Evolutionary conservation across 1,140 invertebrate species (phyloP).

Genomic region (Drosophila lacteicornis): DNA sequence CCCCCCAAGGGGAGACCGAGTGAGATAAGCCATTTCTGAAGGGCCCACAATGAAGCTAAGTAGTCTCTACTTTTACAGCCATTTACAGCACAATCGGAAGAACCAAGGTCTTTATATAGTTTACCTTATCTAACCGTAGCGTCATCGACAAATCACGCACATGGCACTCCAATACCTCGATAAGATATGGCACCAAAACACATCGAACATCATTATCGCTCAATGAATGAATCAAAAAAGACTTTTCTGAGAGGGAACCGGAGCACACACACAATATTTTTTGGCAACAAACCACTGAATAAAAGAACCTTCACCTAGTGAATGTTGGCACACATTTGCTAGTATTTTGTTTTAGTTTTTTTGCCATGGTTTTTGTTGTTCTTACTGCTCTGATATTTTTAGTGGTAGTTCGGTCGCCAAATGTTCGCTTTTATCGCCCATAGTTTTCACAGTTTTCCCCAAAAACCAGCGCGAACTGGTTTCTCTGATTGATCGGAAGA

Average conservation of each 20-base stretch:
- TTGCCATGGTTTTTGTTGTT: conserved; percentile 9
- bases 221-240: conserved; percentile 47
- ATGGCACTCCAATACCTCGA: conserved; percentile 29
- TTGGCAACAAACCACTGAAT: conserved; percentile 30
- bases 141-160: conserved; percentile 48
- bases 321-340: conserved; percentile 57
- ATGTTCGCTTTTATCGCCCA: conserved; percentile 55
- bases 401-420: conserved; percentile 46
- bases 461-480: conserved; percentile 39
- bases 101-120: conserved; percentile 13
- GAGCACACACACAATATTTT: conserved; percentile 40
- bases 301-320: conserved; percentile 76
- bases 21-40: conserved; percentile 17
- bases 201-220: conserved; percentile 24
- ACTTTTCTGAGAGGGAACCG: not conserved
- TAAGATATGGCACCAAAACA: conserved; percentile 59
- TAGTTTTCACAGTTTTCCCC: conserved; percentile 28
- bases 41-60: conserved; percentile 4
- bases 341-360: conserved; percentile 60
- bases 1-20: not conserved
- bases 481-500: conserved; percentile 37
- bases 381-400: conserved; percentile 56
- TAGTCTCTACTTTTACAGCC: conserved; percentile 16
- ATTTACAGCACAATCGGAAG: conserved; percentile 21
- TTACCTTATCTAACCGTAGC: conserved; percentile 24